These are phyloP conservation scores for Lypha dubia DNA, from an alignment of 2,888 invertebrate species.

Conservation along the genomic window DNA sequence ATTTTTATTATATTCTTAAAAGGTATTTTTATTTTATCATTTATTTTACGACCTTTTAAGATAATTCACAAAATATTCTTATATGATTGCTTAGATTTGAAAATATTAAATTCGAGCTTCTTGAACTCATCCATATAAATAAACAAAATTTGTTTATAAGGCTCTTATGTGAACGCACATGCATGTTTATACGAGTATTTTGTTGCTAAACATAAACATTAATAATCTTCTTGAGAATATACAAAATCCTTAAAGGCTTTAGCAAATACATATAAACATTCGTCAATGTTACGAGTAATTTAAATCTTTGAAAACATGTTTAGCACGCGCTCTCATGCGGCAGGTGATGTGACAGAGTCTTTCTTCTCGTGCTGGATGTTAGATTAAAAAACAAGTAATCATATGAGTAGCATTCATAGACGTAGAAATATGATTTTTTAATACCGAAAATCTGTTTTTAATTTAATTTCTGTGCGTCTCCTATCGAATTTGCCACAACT, in stretches of 20 bases:
- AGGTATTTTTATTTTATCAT: not conserved
- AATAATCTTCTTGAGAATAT: conserved; percentile 57
- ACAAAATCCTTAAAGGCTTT: conserved; percentile 37
- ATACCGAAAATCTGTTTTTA: too few relatives aligned
- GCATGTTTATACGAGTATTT: not conserved
- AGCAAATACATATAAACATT: not conserved
- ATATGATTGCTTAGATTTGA: not conserved
- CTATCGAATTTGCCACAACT: too few relatives aligned
- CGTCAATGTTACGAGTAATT: not conserved
- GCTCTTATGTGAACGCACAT: not conserved
- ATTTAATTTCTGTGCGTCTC: too few relatives aligned
- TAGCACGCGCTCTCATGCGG: not conserved
- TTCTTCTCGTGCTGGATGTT: not conserved
- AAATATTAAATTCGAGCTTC: conserved; percentile 1
- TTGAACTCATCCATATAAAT: conserved; percentile 11
- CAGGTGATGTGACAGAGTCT: not conserved
- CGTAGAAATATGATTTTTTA: not conserved
- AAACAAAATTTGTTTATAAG: not conserved
- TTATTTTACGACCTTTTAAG: not conserved
- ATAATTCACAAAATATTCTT: not conserved
- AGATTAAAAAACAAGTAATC: not conserved
- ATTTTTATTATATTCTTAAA: too few relatives aligned
- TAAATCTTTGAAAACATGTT: not conserved
- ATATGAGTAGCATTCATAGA: not conserved
- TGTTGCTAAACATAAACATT: conserved; percentile 29